Evolutionary conservation across 2,113 vertebrate genomes (phyloP), one percentile per base, ranked within the genome.

Genomic region (Microtus montanus): DNA sequence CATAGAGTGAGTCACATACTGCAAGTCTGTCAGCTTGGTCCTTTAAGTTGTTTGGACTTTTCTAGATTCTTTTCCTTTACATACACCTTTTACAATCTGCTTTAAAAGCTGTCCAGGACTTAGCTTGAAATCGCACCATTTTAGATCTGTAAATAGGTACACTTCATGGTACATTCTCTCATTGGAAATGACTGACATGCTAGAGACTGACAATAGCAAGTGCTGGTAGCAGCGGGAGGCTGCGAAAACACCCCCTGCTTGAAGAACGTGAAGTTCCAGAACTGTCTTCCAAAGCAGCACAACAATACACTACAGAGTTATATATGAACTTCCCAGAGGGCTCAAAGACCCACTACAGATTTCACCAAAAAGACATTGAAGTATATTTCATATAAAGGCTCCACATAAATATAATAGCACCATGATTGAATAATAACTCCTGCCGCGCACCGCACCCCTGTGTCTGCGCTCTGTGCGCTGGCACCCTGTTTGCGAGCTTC

Each of bases 11-110:
- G 79, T 49, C 22, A 85, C n/a, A 74, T 79, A 74, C 15, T 49
- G 8, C 64, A 89, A 83, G 3, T 89, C 68, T 44, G 86, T 54
- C 15, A 91, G 74, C 9, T 89, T 94, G 78, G 49, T 92, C 78
- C 24, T 86, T 79, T 86, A 90, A 33, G 77, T 63, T 87, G 20
- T 91, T 79, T 89, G 79, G 33, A 28, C 8, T 54, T 94, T 92
- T 92, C 22, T 73, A 68, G 35, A 91, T 54, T 5, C 38, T 88
- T 82, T 86, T 24, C 28, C 24, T 94, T 91, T 89, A 30, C 2
- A 38, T 86, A 47, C 86, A 86, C n/a, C 68, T 61, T 58, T 88
- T 86, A 87, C 38, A 89, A 52, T 78, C 19, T 71, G 52, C 30
- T 64, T 90, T 78, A n/a, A 86, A 91, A 47, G 2, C 11, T 78